Conservation (phyloP, 2,113 vertebrate genomes). For the Tamias sibiricus region DNA sequence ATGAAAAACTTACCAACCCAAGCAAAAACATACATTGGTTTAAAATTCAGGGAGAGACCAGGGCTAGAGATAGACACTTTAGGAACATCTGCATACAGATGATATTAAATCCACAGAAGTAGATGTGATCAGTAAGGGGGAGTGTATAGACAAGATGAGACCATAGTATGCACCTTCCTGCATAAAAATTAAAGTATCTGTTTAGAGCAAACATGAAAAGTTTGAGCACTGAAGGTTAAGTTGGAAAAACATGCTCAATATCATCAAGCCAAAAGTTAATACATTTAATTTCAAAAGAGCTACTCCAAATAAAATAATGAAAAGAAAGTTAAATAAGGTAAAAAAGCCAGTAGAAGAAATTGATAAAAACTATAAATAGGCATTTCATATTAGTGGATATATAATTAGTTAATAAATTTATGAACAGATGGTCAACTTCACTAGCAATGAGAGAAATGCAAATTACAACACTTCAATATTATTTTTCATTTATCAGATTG, state of each 20-base stretch:
- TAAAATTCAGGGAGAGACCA: background rate
- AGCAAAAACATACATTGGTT: background rate
- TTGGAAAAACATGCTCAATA: background rate
- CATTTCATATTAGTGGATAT: background rate
- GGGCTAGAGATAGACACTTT: background rate
- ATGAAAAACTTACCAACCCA: too few species aligned
- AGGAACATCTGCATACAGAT: background rate
- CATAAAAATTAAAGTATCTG: background rate
- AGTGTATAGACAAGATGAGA: background rate
- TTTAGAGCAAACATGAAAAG: background rate
- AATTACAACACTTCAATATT: conserved; percentile 33
- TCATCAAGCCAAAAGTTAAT: background rate
- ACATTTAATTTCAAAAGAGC: background rate
- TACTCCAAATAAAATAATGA: background rate
- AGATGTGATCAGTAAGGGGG: background rate
- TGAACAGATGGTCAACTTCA: conserved; percentile 40
- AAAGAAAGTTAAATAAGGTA: background rate
- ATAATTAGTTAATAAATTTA: background rate
- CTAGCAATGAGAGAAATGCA: conserved; percentile 39
- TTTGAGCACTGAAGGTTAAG: background rate
- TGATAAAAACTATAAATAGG: background rate
- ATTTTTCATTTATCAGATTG: conserved; percentile 50
- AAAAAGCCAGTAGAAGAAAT: background rate
- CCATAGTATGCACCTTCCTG: background rate
- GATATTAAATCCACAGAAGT: background rate